These are phyloP conservation scores for Eulithis prunata DNA, from an alignment of 2,888 invertebrate species.

Conservation along the genomic window DNA sequence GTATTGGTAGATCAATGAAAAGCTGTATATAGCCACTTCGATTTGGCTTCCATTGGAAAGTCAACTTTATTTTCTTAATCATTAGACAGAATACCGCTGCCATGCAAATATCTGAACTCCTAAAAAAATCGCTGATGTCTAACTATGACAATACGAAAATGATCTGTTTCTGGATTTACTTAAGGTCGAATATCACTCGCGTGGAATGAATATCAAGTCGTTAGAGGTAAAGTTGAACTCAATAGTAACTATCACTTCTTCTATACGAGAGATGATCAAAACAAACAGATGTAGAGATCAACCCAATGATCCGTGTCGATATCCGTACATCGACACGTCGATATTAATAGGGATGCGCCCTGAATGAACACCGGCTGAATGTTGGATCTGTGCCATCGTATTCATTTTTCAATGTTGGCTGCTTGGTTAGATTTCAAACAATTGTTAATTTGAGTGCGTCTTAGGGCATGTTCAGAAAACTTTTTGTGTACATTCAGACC, in stretches of 20 bases:
- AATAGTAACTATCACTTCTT: constrained; percentile 3
- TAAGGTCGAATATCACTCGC: constrained; percentile 3
- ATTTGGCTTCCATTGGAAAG: constrained; percentile 3
- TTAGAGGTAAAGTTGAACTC: neutral
- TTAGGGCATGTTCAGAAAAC: constrained; percentile 1
- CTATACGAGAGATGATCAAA: constrained; percentile 4
- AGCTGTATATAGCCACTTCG: neutral
- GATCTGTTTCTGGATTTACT: neutral
- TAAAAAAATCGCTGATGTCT: neutral
- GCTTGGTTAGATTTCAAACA: constrained; percentile 17
- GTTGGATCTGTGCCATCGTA: constrained; percentile 48
- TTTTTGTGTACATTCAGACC: no score
- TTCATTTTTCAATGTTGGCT: constrained; percentile 33
- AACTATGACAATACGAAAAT: neutral
- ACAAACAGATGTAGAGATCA: constrained; percentile 17
- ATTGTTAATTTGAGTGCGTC: constrained; percentile 17
- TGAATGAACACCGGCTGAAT: constrained; percentile 44
- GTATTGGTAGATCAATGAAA: constrained; percentile 12
- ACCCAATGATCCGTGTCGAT: constrained; percentile 29
- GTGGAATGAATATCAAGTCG: neutral
- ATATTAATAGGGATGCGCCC: constrained; percentile 44
- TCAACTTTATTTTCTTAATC: neutral
- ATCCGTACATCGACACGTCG: constrained; percentile 28
- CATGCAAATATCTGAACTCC: neutral
- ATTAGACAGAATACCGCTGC: neutral